Conservation (phyloP, 2,113 vertebrate genomes). For the Alexandromys fortis region DNA sequence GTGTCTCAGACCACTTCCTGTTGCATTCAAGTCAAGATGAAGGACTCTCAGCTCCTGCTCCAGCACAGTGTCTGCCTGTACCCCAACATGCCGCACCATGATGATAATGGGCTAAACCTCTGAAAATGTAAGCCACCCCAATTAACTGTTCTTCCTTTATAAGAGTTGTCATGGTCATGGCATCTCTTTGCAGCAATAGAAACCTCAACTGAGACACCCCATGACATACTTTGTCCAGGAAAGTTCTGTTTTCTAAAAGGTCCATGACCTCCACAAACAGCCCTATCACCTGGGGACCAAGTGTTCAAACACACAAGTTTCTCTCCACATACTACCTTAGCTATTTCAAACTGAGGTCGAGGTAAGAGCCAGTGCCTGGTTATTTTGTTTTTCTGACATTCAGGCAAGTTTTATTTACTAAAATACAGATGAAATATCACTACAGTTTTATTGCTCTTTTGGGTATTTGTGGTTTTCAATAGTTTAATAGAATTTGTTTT, state of each 20-base stretch:
- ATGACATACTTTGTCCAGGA: not conserved
- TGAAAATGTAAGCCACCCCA: not conserved
- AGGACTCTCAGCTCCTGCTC: not conserved
- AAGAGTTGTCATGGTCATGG: not conserved
- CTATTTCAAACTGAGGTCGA: too few species aligned
- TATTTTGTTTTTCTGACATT: too few species aligned
- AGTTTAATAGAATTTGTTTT: constrained; percentile 21
- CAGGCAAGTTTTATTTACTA: too few species aligned
- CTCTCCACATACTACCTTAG: not conserved
- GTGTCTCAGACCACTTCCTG: not conserved
- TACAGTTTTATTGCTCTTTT: not conserved
- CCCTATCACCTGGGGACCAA: not conserved
- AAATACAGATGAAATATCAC: too few species aligned
- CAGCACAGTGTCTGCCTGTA: not conserved
- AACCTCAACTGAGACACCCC: not conserved
- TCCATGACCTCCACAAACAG: not conserved
- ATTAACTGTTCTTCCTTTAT: not conserved
- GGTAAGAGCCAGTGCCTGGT: too few species aligned
- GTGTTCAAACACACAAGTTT: not conserved
- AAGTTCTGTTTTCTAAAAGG: not conserved
- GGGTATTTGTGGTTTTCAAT: not conserved
- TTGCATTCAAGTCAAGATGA: not conserved
- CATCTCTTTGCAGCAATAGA: not conserved
- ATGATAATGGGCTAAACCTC: not conserved
- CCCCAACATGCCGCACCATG: not conserved